A percentile compares a stretch with the other conserved stretches of the same genome.
Evolutionary conservation across 2,113 vertebrate genomes (phyloP).

Genomic region (Archilochus colubris): DNA sequence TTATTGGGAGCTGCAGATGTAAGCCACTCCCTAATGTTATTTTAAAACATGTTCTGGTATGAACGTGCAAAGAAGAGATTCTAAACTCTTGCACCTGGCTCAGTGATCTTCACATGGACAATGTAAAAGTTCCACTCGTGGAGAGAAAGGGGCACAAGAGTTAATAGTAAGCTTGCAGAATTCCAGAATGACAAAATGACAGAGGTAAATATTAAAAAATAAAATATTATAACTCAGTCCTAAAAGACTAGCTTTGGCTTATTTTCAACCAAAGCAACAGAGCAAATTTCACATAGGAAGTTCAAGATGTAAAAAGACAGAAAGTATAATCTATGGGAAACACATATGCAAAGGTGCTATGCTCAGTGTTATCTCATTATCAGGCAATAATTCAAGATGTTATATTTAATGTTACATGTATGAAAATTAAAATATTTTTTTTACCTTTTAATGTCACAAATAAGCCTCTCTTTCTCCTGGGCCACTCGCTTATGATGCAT

Average conservation of each 20-base stretch:
- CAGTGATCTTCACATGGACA: neutral
- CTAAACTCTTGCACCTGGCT: neutral
- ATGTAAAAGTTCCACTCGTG: neutral
- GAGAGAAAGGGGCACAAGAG: neutral
- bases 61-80: neutral
- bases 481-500: slow-evolving; percentile 83
- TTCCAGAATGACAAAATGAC: neutral
- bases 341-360: neutral
- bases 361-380: neutral
- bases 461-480: slow-evolving; percentile 87
- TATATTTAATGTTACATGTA: neutral
- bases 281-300: neutral
- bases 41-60: neutral
- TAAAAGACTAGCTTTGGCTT: neutral
- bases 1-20: neutral
- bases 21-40: neutral
- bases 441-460: slow-evolving; percentile 84
- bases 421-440: neutral
- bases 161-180: neutral
- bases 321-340: neutral
- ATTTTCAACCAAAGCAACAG: neutral
- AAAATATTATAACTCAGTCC: neutral
- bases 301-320: neutral
- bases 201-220: neutral
- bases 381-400: neutral